Evolutionary conservation across 2,797 vertebrate species (phyloP).

Genomic region (Coendou prehensilis): DNA sequence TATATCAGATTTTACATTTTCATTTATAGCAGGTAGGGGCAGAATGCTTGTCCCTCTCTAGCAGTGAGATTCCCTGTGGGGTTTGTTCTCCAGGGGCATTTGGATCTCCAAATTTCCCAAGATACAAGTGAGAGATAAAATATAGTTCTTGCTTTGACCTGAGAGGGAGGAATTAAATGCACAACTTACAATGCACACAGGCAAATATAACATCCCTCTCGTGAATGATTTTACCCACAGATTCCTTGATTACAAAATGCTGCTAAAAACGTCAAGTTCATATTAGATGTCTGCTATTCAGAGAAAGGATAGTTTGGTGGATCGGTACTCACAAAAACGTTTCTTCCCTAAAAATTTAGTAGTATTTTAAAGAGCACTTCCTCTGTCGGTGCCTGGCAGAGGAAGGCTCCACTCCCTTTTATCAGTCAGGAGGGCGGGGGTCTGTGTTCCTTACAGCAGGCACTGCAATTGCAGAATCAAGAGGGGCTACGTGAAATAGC

Average conservation of each 20-base stretch:
- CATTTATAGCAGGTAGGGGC: neutral
- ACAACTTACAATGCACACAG: neutral
- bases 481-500: neutral
- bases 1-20: neutral
- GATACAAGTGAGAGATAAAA: neutral
- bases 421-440: neutral
- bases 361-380: neutral
- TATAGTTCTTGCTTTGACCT: neutral
- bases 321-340: neutral
- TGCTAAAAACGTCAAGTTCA: neutral
- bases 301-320: slow-evolving; percentile 4
- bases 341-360: slow-evolving; percentile 15
- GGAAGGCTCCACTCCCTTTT: neutral
- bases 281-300: neutral
- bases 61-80: neutral
- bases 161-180: neutral
- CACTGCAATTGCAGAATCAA: neutral
- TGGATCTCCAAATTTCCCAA: neutral
- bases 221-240: neutral
- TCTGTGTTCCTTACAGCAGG: neutral
- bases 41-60: too few species aligned
- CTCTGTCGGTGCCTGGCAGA: neutral
- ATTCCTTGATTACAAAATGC: neutral
- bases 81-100: neutral
- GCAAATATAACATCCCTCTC: neutral